Evolutionary conservation across 92 coral and sea anemone species (phyloP).

Genomic region (Paragorgia papillata): DNA sequence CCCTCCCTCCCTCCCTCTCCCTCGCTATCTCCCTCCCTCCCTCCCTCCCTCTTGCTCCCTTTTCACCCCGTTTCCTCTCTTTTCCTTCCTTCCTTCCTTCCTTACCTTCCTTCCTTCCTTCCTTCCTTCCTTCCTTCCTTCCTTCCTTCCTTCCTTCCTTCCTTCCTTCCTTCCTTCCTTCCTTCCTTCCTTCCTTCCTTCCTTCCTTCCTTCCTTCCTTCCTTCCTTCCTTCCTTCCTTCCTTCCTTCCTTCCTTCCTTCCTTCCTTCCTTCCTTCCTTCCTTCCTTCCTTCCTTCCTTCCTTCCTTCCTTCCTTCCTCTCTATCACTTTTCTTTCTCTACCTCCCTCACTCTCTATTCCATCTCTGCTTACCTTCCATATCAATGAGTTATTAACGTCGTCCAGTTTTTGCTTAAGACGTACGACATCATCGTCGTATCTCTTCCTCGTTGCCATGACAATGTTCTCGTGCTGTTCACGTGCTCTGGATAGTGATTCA

Average conservation of each 20-base stretch:
- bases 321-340: not conserved
- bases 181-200: not conserved
- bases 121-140: too few species aligned
- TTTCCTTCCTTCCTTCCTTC: too few species aligned
- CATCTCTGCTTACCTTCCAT: slow-evolving; percentile 67
- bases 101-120: too few species aligned
- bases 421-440: slow-evolving; percentile 78
- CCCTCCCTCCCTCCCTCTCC: too few species aligned
- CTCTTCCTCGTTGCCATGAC: slow-evolving; percentile 74
- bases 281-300: not conserved
- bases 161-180: not conserved
- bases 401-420: slow-evolving; percentile 87
- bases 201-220: not conserved
- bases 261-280: not conserved
- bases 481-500: slow-evolving; percentile 82
- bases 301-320: not conserved
- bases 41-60: not conserved
- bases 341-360: not conserved
- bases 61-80: too few species aligned
- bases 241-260: not conserved
- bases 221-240: not conserved
- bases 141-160: too few species aligned
- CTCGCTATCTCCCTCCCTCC: too few species aligned
- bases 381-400: slow-evolving; percentile 74
- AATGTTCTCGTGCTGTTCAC: slow-evolving; percentile 89